Conservation (phyloP, 2,113 vertebrate genomes). For the Galbula dea region DNA sequence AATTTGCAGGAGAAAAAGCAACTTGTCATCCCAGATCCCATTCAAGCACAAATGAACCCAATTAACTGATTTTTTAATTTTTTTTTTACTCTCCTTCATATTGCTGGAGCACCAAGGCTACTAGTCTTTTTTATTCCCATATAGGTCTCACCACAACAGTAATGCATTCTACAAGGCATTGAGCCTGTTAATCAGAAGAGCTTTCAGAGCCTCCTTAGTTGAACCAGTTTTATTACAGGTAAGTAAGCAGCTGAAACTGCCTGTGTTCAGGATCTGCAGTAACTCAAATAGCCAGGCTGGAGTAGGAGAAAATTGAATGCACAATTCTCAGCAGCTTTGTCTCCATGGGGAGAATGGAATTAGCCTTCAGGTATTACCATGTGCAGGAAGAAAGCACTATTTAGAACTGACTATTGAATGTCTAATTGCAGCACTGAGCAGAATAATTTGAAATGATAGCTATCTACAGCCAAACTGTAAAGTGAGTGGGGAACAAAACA, state of each 20-base stretch:
- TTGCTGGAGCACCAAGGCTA: neutral
- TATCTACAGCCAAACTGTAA: conserved; percentile 30
- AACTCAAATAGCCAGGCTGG: conserved; percentile 1
- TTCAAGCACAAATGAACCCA: neutral
- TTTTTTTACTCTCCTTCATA: neutral
- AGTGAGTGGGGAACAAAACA: conserved; percentile 21
- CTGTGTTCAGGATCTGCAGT: neutral
- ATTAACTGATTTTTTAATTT: neutral
- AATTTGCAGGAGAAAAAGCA: neutral
- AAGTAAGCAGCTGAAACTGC: conserved; percentile 16
- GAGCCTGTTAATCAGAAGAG: conserved; percentile 13
- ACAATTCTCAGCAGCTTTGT: neutral
- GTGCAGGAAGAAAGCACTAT: conserved; percentile 15
- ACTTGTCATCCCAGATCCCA: neutral
- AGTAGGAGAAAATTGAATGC: conserved; percentile 12
- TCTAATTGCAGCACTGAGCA: conserved; percentile 35
- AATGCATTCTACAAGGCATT: neutral
- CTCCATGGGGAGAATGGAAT: neutral
- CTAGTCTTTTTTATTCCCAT: neutral
- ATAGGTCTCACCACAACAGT: neutral
- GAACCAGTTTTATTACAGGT: conserved; percentile 24
- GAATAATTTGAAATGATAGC: conserved; percentile 34
- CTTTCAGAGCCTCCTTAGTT: conserved; percentile 7
- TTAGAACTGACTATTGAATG: neutral
- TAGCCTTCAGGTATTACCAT: conserved; percentile 8